Evolutionary conservation across 2,888 invertebrate genomes (phyloP).

Genomic region (Lasioglossum leucozonium): DNA sequence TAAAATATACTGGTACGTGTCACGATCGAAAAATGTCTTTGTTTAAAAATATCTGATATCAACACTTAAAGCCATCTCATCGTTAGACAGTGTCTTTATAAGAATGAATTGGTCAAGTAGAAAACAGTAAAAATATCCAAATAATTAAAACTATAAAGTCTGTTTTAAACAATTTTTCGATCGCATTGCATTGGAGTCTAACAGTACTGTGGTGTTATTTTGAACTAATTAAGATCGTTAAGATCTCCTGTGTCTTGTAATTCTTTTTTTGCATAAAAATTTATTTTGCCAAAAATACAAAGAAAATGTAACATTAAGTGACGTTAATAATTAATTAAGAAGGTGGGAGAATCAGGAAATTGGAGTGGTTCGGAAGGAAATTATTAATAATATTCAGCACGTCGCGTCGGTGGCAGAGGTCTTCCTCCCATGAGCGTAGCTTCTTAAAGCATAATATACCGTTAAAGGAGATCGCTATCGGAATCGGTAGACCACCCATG

Average conservation of each 20-base stretch:
- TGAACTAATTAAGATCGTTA: background rate
- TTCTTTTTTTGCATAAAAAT: background rate
- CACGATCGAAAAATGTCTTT: background rate
- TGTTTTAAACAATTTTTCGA: background rate
- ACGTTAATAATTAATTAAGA: background rate
- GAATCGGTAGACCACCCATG: constrained; percentile 68
- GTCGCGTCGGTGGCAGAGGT: constrained; percentile 57
- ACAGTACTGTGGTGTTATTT: background rate
- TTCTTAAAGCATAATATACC: constrained; percentile 63
- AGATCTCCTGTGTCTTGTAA: background rate
- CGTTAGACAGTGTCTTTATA: background rate
- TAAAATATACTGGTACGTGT: background rate
- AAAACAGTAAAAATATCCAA: no score
- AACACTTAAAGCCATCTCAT: background rate
- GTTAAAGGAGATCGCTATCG: constrained; percentile 69
- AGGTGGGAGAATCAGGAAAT: background rate
- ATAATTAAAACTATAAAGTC: no score
- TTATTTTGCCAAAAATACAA: background rate
- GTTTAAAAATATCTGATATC: background rate
- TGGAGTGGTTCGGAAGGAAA: constrained; percentile 16
- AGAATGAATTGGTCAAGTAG: no score
- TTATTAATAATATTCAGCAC: constrained; percentile 41
- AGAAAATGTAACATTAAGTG: no score
- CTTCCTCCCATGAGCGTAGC: constrained; percentile 43
- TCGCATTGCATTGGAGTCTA: background rate